phyloP scores from a whole-genome alignment of 2,113 vertebrate species.

The Tylochromis polylepis region DNA sequence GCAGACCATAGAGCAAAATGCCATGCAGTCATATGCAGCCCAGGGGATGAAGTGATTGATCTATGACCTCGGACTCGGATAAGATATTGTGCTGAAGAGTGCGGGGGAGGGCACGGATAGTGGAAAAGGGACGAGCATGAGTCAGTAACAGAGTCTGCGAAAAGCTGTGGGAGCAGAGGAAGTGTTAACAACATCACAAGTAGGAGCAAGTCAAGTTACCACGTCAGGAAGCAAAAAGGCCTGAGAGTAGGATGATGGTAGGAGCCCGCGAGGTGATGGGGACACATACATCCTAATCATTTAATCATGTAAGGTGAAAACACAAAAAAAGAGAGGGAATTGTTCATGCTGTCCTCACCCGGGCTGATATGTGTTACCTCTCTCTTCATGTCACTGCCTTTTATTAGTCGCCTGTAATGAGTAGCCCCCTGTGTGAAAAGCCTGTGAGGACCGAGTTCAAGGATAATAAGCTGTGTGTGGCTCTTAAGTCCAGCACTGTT shows the following conservation, averaged over 20 bases:
- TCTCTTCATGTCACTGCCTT: slow-evolving; percentile 40
- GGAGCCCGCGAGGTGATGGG: slow-evolving; percentile 48
- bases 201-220: slow-evolving; percentile 70
- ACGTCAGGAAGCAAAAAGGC: slow-evolving; percentile 62
- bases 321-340: background rate
- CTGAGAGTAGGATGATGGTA: slow-evolving; percentile 58
- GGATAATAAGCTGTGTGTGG: slow-evolving; percentile 34
- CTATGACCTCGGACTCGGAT: slow-evolving; percentile 63
- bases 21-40: slow-evolving; percentile 50
- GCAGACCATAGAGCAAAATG: slow-evolving; percentile 44
- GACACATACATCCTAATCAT: slow-evolving; percentile 40
- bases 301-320: slow-evolving; percentile 21
- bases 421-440: slow-evolving; percentile 28
- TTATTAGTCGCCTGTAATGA: slow-evolving; percentile 39
- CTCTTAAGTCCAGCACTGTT: slow-evolving; percentile 39
- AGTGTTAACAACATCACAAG: slow-evolving; percentile 74
- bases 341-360: slow-evolving; percentile 28
- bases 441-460: slow-evolving; percentile 14
- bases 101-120: slow-evolving; percentile 68
- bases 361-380: slow-evolving; percentile 24
- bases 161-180: slow-evolving; percentile 75
- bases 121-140: slow-evolving; percentile 71
- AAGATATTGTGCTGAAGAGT: slow-evolving; percentile 68
- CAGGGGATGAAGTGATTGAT: slow-evolving; percentile 62
- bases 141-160: slow-evolving; percentile 73